Evolutionary conservation across 2,113 vertebrate species (phyloP).

Genomic region (Carassius carassius): DNA sequence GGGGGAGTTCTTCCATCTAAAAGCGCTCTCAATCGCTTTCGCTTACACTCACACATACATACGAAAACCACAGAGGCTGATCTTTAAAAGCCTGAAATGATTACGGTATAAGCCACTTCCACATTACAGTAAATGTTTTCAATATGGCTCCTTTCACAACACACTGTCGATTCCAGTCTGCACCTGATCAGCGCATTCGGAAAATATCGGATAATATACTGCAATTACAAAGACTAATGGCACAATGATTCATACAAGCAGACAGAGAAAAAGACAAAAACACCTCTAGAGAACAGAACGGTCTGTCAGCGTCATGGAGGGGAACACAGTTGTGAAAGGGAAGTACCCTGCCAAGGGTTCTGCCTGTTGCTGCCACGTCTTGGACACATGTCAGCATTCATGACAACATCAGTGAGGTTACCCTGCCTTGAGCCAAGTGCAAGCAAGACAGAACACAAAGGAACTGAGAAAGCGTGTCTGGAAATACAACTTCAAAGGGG

Average conservation of each 20-base stretch:
- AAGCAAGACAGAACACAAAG: constrained; percentile 10
- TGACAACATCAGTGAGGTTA: constrained; percentile 42
- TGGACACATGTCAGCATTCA: constrained; percentile 44
- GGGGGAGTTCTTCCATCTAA: constrained; percentile 12
- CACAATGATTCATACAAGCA: constrained; percentile 15
- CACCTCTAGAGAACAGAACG: constrained; percentile 16
- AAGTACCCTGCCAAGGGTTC: constrained; percentile 41
- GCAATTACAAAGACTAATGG: neutral
- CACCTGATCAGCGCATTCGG: constrained; percentile 10
- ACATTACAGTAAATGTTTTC: constrained; percentile 46
- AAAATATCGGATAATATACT: neutral
- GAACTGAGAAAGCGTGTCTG: constrained; percentile 27
- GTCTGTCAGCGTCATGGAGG: constrained; percentile 16
- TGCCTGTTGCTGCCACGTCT: constrained; percentile 37
- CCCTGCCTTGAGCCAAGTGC: constrained; percentile 31
- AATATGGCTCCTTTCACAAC: constrained; percentile 38
- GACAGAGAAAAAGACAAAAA: neutral
- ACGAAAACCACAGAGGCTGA: constrained; percentile 21
- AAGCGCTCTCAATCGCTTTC: neutral
- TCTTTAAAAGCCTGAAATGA: constrained; percentile 37
- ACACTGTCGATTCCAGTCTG: neutral
- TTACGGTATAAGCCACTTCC: constrained; percentile 44
- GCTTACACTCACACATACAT: constrained; percentile 2
- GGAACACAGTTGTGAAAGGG: constrained; percentile 39
- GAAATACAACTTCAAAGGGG: constrained; percentile 14